Percentiles rank a stretch among this genome's conserved stretches.
These are phyloP conservation scores for Sapayoa aenigma DNA, from an alignment of 2,113 vertebrate species.

Conservation along the genomic window DNA sequence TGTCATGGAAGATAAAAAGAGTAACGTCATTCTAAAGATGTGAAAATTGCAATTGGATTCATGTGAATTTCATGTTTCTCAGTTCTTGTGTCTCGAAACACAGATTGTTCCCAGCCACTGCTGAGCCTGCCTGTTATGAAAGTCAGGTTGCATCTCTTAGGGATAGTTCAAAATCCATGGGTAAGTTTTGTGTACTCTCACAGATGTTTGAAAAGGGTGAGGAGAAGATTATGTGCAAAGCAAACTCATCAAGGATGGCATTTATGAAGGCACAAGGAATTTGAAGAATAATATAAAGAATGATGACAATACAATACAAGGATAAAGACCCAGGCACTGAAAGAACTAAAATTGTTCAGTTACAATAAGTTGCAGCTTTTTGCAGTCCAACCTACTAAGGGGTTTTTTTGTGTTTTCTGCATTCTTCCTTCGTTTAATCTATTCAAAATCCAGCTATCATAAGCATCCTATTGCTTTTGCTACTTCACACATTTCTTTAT, in stretches of 20 bases:
- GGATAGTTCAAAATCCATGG: not conserved
- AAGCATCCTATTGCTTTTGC: not conserved
- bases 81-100: not conserved
- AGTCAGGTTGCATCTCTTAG: not conserved
- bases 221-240: not conserved
- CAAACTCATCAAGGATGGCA: not conserved
- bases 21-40: not conserved
- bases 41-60: not conserved
- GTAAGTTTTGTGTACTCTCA: not conserved
- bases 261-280: not conserved
- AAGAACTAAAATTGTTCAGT: not conserved
- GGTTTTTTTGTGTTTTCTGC: not conserved
- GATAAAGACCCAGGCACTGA: not conserved
- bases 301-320: not conserved
- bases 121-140: not conserved
- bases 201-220: rapidly evolving
- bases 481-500: constrained; percentile 2
- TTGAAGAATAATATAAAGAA: not conserved
- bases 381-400: not conserved
- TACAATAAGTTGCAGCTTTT: not conserved
- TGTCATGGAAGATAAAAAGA: not conserved
- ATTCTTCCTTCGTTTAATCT: not conserved
- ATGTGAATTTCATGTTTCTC: not conserved
- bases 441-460: not conserved
- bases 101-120: not conserved